Evolutionary conservation across 2,888 invertebrate species (phyloP).

Genomic region (Liodrosophila aerea): DNA sequence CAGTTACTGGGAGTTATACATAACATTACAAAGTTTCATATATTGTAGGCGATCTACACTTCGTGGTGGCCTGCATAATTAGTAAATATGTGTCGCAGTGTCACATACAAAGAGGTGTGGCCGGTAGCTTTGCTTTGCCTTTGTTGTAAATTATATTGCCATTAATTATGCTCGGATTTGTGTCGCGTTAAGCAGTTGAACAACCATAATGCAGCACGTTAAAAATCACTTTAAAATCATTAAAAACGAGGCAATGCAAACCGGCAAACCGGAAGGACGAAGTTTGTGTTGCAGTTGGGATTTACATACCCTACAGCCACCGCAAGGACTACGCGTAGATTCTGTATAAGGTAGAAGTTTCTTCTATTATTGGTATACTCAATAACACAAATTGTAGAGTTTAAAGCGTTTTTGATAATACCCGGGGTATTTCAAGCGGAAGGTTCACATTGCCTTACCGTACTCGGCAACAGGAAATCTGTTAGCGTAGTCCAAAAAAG

Average conservation of each 20-base stretch:
- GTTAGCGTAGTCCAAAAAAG: slow-evolving; percentile 47
- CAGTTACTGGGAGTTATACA: no score
- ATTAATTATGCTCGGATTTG: slow-evolving; percentile 75
- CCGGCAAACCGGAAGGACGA: neutral
- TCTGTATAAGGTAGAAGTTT: no score
- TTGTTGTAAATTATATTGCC: slow-evolving; percentile 73
- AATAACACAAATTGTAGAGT: neutral
- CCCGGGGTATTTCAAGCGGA: neutral
- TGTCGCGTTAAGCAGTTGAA: slow-evolving; percentile 57
- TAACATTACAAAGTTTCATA: no score
- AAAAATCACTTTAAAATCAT: slow-evolving; percentile 72
- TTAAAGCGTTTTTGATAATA: neutral
- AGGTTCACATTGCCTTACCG: slow-evolving; percentile 14
- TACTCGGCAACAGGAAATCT: slow-evolving; percentile 44
- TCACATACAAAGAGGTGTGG: slow-evolving; percentile 18
- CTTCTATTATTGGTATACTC: no score
- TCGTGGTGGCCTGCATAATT: slow-evolving; percentile 6
- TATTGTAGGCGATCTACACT: slow-evolving; percentile 15
- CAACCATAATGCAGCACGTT: slow-evolving; percentile 61
- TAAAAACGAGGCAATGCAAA: slow-evolving; percentile 25
- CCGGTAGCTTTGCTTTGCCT: slow-evolving; percentile 12
- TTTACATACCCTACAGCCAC: no score
- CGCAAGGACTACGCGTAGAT: no score
- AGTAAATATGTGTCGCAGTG: neutral
- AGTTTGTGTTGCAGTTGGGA: no score